phyloP scores from a whole-genome alignment of 92 coral and sea anemone genomes.

The Porites lobata region DNA sequence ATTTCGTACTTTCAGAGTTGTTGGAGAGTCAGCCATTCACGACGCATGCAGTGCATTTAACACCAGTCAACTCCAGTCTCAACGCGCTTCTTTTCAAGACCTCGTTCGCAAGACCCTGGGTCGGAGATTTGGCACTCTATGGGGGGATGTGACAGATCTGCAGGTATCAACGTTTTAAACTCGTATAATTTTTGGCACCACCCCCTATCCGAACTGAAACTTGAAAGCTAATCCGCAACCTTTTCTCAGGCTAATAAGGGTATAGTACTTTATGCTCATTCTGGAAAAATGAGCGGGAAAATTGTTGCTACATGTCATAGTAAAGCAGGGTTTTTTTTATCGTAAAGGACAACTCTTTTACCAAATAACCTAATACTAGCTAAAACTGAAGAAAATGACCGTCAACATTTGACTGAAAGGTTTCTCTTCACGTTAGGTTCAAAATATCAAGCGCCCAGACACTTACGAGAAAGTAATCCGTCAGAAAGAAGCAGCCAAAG shows the following conservation, averaged over 20 bases:
- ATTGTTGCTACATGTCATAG: too few species aligned
- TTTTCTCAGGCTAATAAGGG: too few species aligned
- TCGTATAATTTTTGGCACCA: too few species aligned
- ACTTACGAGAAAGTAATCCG: constrained; percentile 82
- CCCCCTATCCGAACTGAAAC: too few species aligned
- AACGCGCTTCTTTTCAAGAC: constrained; percentile 71
- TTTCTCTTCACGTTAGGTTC: constrained; percentile 5
- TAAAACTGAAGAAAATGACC: background rate
- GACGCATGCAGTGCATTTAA: constrained; percentile 85
- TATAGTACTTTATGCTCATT: too few species aligned
- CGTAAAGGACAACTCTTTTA: background rate
- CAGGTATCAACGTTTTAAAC: constrained; percentile 19
- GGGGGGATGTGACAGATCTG: constrained; percentile 67
- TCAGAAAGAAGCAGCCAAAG: constrained; percentile 89
- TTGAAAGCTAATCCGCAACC: too few species aligned
- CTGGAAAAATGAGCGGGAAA: too few species aligned
- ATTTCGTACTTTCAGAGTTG: background rate
- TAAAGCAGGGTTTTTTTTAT: too few species aligned
- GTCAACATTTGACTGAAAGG: background rate
- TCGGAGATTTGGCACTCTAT: constrained; percentile 38
- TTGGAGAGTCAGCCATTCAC: constrained; percentile 36
- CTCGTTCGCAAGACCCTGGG: constrained; percentile 62
- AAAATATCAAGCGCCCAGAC: constrained; percentile 73
- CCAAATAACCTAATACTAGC: background rate
- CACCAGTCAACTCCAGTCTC: constrained; percentile 75